Evolutionary conservation across 2,113 vertebrate genomes (phyloP).

Genomic region (Ranitomeya variabilis): DNA sequence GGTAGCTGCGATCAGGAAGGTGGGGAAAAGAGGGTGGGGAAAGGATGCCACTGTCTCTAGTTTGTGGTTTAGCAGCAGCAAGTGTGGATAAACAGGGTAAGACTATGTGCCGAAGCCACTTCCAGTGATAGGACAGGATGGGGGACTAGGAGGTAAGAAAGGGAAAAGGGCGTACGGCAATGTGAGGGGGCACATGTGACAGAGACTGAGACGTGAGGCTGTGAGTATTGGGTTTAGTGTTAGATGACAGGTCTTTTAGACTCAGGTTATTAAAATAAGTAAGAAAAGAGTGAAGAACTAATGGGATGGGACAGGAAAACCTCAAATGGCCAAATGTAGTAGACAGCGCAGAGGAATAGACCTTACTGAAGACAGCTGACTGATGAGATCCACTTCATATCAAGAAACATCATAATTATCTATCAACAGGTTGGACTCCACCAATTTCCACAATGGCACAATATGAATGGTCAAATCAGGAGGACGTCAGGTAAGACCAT

Average conservation of each 20-base stretch:
- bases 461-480: neutral
- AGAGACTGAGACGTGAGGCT: neutral
- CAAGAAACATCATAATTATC: neutral
- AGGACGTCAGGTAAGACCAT: neutral
- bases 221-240: neutral
- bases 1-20: constrained; percentile 40
- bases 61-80: constrained; percentile 55
- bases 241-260: neutral
- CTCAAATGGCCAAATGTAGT: neutral
- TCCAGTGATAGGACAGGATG: constrained; percentile 27
- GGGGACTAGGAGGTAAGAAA: constrained; percentile 18
- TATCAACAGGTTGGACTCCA: neutral
- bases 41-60: constrained; percentile 33
- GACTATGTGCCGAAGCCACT: constrained; percentile 7
- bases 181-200: neutral
- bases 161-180: neutral
- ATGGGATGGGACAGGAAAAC: neutral
- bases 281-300: neutral
- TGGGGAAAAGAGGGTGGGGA: constrained; percentile 41
- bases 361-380: neutral
- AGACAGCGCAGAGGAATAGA: neutral
- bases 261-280: neutral
- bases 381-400: neutral
- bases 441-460: neutral
- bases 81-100: constrained; percentile 33